Conservation (phyloP, 2,113 vertebrate species). For the Peromyscus polionotus region DNA sequence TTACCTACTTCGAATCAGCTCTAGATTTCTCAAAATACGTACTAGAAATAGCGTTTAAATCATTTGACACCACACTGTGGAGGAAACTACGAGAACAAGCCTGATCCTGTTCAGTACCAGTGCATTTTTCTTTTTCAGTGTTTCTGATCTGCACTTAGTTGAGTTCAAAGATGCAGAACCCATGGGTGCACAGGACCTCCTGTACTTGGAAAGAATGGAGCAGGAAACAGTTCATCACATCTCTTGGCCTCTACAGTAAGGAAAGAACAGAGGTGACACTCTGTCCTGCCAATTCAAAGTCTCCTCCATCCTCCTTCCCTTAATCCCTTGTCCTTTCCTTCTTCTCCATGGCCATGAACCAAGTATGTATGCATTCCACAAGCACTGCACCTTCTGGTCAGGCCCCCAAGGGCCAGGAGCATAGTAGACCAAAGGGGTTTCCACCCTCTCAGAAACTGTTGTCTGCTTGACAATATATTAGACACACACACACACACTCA, state of each 20-base stretch:
- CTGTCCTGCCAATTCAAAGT: not conserved
- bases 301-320: not conserved
- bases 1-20: not conserved
- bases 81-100: not conserved
- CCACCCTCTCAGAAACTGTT: not conserved
- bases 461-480: not conserved
- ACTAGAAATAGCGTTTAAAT: not conserved
- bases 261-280: slow-evolving; percentile 2
- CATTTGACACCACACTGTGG: not conserved
- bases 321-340: not conserved
- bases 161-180: not conserved
- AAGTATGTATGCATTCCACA: not conserved
- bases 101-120: not conserved
- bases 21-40: not conserved
- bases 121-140: not conserved
- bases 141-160: not conserved
- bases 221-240: not conserved
- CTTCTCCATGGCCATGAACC: not conserved
- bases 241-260: not conserved
- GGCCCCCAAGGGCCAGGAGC: too few species aligned
- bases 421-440: fast-evolving
- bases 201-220: not conserved
- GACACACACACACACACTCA: not conserved
- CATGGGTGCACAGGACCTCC: not conserved
- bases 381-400: not conserved